A percentile compares a stretch with the other conserved stretches of the same genome.
phyloP scores from a whole-genome alignment of 2,797 vertebrate species.

The Podarcis lilfordi region DNA sequence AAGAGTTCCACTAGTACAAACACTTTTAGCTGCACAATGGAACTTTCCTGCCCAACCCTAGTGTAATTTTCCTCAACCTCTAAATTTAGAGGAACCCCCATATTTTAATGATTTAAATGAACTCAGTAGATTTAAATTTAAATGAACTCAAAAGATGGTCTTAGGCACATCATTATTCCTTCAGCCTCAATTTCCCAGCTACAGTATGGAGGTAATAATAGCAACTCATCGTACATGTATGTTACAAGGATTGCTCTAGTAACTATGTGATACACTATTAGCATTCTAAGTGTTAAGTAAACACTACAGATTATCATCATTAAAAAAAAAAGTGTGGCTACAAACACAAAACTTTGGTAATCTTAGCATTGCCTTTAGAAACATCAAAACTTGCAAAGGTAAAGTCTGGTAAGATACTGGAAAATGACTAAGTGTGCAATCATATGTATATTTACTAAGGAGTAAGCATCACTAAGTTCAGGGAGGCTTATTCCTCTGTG shows the following conservation, averaged over 20 bases:
- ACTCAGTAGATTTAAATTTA: too few species aligned
- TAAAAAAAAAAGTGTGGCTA: neutral
- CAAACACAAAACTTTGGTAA: slow-evolving; percentile 5
- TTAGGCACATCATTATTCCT: neutral
- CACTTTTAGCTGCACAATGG: too few species aligned
- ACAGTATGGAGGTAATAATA: neutral
- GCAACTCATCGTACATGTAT: neutral
- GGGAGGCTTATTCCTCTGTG: neutral
- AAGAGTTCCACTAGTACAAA: too few species aligned
- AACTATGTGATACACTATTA: neutral
- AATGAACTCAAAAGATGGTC: neutral
- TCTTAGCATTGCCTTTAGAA: slow-evolving; percentile 13
- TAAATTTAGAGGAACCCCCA: too few species aligned
- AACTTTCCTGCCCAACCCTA: too few species aligned
- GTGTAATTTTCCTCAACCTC: too few species aligned
- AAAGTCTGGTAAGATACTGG: neutral
- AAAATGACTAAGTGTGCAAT: neutral
- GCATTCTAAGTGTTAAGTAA: neutral
- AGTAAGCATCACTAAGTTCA: too few species aligned
- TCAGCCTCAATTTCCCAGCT: neutral
- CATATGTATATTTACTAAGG: too few species aligned
- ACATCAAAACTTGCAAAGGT: neutral
- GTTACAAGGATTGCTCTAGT: neutral
- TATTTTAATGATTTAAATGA: too few species aligned
- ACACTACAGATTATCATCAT: neutral